Percentiles rank a stretch among this genome's conserved stretches.
These are phyloP conservation scores for Columba guinea DNA, from an alignment of 2,797 vertebrate species.

Conservation along the genomic window DNA sequence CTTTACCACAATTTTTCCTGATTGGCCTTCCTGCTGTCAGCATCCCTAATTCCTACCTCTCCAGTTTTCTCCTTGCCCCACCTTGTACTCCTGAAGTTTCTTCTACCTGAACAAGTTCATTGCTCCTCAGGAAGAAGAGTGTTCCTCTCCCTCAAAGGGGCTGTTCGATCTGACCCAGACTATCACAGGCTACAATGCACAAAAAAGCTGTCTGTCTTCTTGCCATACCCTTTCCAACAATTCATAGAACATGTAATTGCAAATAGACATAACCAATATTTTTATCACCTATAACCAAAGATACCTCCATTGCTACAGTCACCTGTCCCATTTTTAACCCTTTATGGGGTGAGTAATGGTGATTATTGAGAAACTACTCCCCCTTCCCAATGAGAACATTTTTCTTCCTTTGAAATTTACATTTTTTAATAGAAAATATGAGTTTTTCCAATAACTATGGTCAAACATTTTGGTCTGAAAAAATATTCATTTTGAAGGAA, in stretches of 20 bases:
- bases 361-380: background rate
- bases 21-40: background rate
- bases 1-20: background rate
- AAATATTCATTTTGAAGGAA: background rate
- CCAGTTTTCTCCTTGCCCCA: background rate
- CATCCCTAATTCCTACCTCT: background rate
- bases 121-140: background rate
- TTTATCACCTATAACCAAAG: background rate
- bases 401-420: background rate
- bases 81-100: background rate
- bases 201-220: background rate
- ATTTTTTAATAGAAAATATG: background rate
- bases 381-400: background rate
- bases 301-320: background rate
- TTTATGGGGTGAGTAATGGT: background rate
- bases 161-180: background rate
- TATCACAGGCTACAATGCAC: background rate
- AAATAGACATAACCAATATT: background rate
- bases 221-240: background rate
- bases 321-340: background rate
- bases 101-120: background rate
- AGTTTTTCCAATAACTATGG: background rate
- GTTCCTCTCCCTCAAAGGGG: background rate
- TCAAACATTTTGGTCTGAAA: background rate
- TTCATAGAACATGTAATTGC: fast-evolving